Conservation (phyloP, 1,140 invertebrate genomes). For the Drosophila ogumai region DNA sequence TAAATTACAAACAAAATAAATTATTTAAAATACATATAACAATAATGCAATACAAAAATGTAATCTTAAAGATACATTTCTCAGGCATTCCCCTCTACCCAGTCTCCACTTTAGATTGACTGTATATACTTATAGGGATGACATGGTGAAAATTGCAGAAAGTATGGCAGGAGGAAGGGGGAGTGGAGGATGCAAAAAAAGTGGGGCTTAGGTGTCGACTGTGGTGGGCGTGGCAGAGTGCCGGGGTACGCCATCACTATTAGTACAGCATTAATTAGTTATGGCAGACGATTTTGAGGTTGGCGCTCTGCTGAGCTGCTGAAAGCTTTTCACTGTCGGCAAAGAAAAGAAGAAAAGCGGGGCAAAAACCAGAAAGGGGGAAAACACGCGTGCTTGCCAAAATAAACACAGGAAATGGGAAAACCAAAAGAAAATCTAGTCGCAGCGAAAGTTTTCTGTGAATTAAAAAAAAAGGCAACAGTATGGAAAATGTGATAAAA, state of each 20-base stretch:
- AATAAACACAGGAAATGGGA: constrained; percentile 52
- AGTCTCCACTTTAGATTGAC: background rate
- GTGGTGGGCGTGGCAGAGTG: constrained; percentile 30
- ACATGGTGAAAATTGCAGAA: constrained; percentile 10
- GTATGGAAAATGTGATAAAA: background rate
- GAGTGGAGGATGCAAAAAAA: background rate
- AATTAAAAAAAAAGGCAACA: background rate
- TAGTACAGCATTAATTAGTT: constrained; percentile 84
- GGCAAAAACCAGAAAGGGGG: background rate
- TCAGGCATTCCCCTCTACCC: fast-evolving
- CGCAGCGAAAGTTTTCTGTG: constrained; percentile 33
- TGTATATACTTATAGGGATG: constrained; percentile 25
- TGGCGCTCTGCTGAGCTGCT: constrained; percentile 60
- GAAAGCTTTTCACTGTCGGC: constrained; percentile 82
- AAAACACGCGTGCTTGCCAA: constrained; percentile 5
- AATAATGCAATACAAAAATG: too few species aligned
- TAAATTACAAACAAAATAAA: too few species aligned
- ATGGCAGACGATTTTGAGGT: constrained; percentile 85
- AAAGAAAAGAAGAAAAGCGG: background rate
- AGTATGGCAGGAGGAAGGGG: background rate
- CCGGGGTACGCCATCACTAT: constrained; percentile 62
- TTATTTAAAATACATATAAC: too few species aligned
- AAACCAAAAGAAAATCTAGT: constrained; percentile 45
- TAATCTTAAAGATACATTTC: background rate
- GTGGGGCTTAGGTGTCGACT: constrained; percentile 29